Percentiles rank a stretch among this genome's conserved stretches.
Evolutionary conservation across 2,113 vertebrate species (phyloP).

Genomic region (Desmodus rotundus): DNA sequence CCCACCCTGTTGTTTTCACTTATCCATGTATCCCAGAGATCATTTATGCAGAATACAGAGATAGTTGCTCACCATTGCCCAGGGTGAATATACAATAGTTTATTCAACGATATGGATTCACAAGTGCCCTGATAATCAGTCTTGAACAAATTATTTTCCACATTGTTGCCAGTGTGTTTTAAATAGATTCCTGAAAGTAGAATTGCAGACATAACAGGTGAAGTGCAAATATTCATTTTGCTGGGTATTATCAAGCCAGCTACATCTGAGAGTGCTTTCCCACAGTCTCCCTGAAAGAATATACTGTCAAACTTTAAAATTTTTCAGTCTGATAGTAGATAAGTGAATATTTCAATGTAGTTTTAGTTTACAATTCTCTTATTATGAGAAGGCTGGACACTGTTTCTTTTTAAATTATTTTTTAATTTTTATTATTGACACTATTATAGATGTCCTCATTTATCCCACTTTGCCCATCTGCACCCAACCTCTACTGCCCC

Average conservation of each 20-base stretch:
- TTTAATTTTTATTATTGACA: too few relatives aligned
- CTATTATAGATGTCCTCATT: too few relatives aligned
- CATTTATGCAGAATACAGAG: background rate
- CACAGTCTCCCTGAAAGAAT: background rate
- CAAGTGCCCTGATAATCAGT: background rate
- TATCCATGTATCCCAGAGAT: background rate
- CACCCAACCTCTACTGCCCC: too few relatives aligned
- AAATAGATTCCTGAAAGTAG: background rate
- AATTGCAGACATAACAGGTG: background rate
- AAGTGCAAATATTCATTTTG: background rate
- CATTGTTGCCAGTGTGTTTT: background rate
- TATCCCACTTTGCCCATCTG: too few relatives aligned
- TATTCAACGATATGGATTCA: background rate
- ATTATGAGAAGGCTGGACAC: background rate
- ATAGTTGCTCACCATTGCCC: background rate
- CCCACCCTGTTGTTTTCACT: background rate
- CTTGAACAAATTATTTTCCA: background rate
- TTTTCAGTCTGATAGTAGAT: background rate
- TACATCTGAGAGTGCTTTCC: background rate
- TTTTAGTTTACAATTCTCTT: background rate
- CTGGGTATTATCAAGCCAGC: background rate
- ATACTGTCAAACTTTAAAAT: background rate
- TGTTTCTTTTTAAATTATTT: background rate
- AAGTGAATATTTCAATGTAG: background rate
- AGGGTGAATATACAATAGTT: background rate